Percentiles rank a stretch among this genome's conserved stretches.
phyloP scores from a whole-genome alignment of 2,797 vertebrate genomes.

The Lepilemur ruficaudatus region DNA sequence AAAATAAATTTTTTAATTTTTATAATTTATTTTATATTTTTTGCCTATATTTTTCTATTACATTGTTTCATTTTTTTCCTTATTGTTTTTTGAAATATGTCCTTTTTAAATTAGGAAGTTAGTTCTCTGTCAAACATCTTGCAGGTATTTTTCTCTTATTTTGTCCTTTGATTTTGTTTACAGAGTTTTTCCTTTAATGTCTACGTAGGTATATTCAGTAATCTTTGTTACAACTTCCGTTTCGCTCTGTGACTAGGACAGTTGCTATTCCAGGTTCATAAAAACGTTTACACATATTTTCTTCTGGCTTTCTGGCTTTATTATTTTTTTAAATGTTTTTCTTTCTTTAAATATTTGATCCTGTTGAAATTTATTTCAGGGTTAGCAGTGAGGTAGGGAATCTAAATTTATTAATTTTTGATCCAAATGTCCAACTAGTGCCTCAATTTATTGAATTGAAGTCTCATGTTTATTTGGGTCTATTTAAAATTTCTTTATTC shows the following conservation, averaged over 20 bases:
- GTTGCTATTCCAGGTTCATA: background rate
- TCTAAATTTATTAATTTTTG: slow-evolving; percentile 61
- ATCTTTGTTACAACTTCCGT: background rate
- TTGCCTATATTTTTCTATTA: background rate
- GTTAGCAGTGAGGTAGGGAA: slow-evolving; percentile 46
- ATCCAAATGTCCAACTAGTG: slow-evolving; percentile 47
- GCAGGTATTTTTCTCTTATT: background rate
- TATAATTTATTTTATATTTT: background rate
- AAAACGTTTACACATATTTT: slow-evolving; percentile 49
- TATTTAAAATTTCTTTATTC: slow-evolving; percentile 32
- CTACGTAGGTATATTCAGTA: background rate
- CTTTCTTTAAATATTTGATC: slow-evolving; percentile 47
- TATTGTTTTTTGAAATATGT: background rate
- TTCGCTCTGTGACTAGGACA: slow-evolving; percentile 11
- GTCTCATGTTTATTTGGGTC: slow-evolving; percentile 56
- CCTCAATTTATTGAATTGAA: slow-evolving; percentile 43
- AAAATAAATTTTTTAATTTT: no score
- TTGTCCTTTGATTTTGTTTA: slow-evolving; percentile 28
- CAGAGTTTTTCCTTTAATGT: background rate
- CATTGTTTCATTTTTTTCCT: background rate
- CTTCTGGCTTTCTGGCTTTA: slow-evolving; percentile 30
- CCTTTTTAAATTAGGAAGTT: background rate
- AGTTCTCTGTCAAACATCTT: background rate
- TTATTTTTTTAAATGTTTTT: slow-evolving; percentile 50
- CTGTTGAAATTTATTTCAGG: slow-evolving; percentile 37